phyloP scores from a whole-genome alignment of 2,888 invertebrate genomes.

The Argyra leucocephala region DNA sequence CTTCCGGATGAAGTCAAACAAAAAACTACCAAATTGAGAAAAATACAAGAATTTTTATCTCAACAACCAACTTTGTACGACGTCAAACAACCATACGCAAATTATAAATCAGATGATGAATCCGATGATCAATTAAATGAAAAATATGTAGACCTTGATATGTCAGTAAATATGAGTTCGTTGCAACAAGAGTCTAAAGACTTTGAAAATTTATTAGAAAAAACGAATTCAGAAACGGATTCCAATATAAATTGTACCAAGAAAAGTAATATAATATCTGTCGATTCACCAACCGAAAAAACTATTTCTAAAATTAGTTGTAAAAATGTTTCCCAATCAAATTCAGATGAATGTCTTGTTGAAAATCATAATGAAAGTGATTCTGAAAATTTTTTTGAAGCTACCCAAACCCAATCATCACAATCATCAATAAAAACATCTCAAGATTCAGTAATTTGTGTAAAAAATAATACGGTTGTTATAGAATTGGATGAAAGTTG shows the following conservation, averaged over 20 bases:
- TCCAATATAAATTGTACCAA: background rate
- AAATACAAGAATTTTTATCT: conserved; percentile 37
- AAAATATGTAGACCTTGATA: background rate
- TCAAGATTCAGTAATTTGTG: conserved; percentile 15
- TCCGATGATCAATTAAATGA: conserved; percentile 23
- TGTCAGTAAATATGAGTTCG: background rate
- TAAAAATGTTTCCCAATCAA: background rate
- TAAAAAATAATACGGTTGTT: conserved; percentile 23
- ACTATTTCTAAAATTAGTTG: background rate
- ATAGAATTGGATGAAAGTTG: conserved; percentile 20
- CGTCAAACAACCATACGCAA: conserved; percentile 7
- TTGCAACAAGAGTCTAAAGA: background rate
- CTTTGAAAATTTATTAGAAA: background rate
- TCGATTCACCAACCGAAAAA: conserved; percentile 5
- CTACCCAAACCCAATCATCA: background rate
- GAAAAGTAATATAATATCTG: background rate
- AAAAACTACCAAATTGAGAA: conserved; percentile 35
- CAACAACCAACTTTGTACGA: conserved; percentile 21
- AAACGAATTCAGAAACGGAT: conserved; percentile 10
- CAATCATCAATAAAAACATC: conserved; percentile 14
- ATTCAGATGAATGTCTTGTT: background rate
- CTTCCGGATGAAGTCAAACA: conserved; percentile 30
- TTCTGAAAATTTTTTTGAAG: background rate
- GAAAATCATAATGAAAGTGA: background rate
- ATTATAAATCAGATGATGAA: conserved; percentile 27